Base-by-base conservation (phyloP, 2,797 vertebrate species). In the Chloroceryle inda region DNA sequence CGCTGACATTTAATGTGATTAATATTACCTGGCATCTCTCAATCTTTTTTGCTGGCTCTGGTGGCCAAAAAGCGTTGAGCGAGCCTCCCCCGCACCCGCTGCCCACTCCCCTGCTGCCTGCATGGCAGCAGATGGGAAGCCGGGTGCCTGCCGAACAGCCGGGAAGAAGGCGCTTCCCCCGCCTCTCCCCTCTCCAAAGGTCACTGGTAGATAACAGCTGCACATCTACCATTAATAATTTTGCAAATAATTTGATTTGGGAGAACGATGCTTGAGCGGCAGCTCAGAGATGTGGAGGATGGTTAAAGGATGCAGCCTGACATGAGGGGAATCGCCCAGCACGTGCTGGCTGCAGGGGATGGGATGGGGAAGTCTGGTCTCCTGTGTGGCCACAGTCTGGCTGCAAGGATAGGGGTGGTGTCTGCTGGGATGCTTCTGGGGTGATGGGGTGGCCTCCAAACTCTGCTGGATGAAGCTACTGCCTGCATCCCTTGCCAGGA, bases 81-180 rank as follows among this genome's bases (percentile, higher is more conserved):
- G 1, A 93, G 44, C 94, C 69, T 92, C 94, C 96, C 61, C 94
- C 87, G 37, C 95, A 72, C 62, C 64, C 68, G 18, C 96, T 90
- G 92, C 95, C 96, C 97, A 92, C 96, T 95, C 93, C 92, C 91
- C 81, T 79, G 80, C 94, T 94, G 94, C 93, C 92, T 61, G 84
- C 8, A 3, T 7, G 5, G 84, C 2, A 1, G 91, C 97, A 97
- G 96, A 96, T 97, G 97, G 97, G 91, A 73, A 89, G 79, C 71
- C 3, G 33, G 66, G 91, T 5, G 92, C 83, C 80, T 88, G 92
- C 42, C 0, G n/a, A 95, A 76, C 93, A 96, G 94, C 67, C 84
- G 29, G 84, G 69, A 81, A 95, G 92, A 95, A 91, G 78, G 87
- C 5, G 2, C 92, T 72, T 55, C 47, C 38, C 29, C 40, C 29